Evolutionary conservation across 2,113 vertebrate genomes (phyloP).

Genomic region (Microtus ochrogaster): DNA sequence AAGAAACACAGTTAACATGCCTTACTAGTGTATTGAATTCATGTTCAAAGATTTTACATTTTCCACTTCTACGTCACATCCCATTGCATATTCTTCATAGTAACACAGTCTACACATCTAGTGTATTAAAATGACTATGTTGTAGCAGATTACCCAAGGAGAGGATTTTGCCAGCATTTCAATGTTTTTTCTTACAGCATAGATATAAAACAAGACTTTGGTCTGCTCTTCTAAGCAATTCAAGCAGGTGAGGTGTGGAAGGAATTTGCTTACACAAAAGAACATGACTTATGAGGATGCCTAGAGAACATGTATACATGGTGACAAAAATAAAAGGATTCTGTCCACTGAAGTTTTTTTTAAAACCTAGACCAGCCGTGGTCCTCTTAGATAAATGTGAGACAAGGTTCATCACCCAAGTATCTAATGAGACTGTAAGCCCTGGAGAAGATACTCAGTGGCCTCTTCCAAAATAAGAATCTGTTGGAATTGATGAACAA

Average conservation of each 20-base stretch:
- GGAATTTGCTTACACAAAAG: not conserved
- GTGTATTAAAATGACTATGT: not conserved
- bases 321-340: not conserved
- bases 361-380: not conserved
- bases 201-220: not conserved
- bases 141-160: not conserved
- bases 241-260: not conserved
- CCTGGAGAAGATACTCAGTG: not conserved
- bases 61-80: not conserved
- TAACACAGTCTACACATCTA: not conserved
- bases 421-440: not conserved
- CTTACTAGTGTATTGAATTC: too few relatives aligned
- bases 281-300: not conserved
- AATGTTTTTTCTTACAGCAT: not conserved
- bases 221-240: not conserved
- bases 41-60: not conserved
- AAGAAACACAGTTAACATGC: not conserved
- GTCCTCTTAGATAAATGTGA: not conserved
- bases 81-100: not conserved
- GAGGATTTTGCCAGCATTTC: not conserved
- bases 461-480: not conserved
- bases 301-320: not conserved
- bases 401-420: too few relatives aligned
- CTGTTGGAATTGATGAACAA: not conserved
- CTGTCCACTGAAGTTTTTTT: not conserved